These are phyloP conservation scores for Xiphydria camelus DNA, from an alignment of 2,888 invertebrate species.

Conservation along the genomic window DNA sequence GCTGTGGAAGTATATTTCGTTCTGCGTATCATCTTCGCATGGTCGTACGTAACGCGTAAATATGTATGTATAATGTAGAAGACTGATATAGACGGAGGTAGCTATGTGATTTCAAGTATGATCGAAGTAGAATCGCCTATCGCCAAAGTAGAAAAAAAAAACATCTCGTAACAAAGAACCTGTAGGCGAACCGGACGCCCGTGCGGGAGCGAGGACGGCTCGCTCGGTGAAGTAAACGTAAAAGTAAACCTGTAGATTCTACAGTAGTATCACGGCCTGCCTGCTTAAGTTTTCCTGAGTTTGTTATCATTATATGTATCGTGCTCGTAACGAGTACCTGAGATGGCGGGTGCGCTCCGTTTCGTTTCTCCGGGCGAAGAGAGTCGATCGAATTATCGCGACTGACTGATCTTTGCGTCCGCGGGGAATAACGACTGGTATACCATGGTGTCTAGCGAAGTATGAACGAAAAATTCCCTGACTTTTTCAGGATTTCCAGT, in stretches of 20 bases:
- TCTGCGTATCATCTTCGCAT: slow-evolving; percentile 6
- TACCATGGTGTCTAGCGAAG: too few species aligned
- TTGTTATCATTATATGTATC: slow-evolving; percentile 44
- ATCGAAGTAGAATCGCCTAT: too few species aligned
- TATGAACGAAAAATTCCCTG: too few species aligned
- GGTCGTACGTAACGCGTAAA: slow-evolving; percentile 6
- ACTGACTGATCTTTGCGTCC: neutral
- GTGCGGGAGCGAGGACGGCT: neutral
- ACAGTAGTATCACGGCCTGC: slow-evolving; percentile 57
- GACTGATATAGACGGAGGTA: slow-evolving; percentile 55
- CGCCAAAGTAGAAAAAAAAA: neutral
- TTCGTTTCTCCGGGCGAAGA: neutral
- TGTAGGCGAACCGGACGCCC: too few species aligned
- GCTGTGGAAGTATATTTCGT: slow-evolving; percentile 24
- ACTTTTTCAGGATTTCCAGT: too few species aligned
- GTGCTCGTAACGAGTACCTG: slow-evolving; percentile 42
- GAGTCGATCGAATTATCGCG: neutral
- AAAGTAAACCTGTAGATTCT: slow-evolving; percentile 27
- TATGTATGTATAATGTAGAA: slow-evolving; percentile 32
- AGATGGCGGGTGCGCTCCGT: slow-evolving; percentile 27
- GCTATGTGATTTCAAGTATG: slow-evolving; percentile 48
- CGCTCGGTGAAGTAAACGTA: slow-evolving; percentile 1
- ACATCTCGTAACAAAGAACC: too few species aligned
- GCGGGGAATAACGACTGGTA: neutral
- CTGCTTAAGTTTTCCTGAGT: slow-evolving; percentile 58